Evolutionary conservation across 2,797 vertebrate species (phyloP).

Genomic region (Molossus alvarezi): DNA sequence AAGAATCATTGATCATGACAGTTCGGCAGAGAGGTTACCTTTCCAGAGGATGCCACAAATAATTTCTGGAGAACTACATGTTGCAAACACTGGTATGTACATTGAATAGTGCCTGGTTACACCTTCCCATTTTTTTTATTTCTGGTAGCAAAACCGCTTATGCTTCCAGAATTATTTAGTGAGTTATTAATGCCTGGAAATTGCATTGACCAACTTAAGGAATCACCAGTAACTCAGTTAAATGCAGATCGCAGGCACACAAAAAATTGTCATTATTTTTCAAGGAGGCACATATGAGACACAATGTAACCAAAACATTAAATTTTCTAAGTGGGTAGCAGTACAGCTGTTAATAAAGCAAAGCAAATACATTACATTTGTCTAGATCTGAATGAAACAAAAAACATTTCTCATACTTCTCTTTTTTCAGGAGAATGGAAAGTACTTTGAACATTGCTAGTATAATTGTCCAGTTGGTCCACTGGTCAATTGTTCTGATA

Average conservation of each 20-base stretch:
- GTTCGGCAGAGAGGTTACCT: rapidly evolving
- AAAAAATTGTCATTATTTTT: background rate
- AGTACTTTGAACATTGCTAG: constrained; percentile 7
- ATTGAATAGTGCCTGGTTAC: background rate
- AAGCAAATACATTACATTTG: background rate
- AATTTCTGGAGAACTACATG: constrained; percentile 82
- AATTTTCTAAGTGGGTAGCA: background rate
- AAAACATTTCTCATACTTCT: background rate
- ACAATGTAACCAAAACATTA: background rate
- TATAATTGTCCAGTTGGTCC: background rate
- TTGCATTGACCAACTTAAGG: background rate
- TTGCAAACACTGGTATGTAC: constrained; percentile 88
- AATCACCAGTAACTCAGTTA: constrained; percentile 48
- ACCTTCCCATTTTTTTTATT: background rate
- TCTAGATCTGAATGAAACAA: background rate
- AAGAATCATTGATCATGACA: rapidly evolving
- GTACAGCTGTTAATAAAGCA: background rate
- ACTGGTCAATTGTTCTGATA: background rate
- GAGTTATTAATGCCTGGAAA: background rate
- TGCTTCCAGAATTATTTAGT: constrained; percentile 33
- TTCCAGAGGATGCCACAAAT: background rate
- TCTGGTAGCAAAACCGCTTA: background rate
- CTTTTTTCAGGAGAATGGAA: constrained; percentile 3
- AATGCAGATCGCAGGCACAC: constrained; percentile 22
- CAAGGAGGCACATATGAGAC: background rate